Evolutionary conservation across 2,888 invertebrate genomes (phyloP).

Genomic region (Caenorhabditis doughertyi): DNA sequence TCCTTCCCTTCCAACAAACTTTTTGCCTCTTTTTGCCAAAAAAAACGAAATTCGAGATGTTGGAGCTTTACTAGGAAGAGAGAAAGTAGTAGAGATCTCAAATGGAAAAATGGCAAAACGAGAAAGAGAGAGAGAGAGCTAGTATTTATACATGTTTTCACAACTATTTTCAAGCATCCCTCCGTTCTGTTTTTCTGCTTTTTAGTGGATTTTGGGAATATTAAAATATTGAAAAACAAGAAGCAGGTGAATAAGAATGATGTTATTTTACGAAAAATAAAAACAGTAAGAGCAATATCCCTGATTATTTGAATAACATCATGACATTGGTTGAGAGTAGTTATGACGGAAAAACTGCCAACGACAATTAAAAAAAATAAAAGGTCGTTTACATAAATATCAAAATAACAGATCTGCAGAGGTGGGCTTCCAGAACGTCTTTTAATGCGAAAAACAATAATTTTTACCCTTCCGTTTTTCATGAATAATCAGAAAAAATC

Average conservation of each 20-base stretch:
- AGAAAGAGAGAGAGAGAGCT: slow-evolving; percentile 12
- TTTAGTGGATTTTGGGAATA: neutral
- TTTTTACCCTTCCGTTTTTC: slow-evolving; percentile 5
- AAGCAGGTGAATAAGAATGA: slow-evolving; percentile 24
- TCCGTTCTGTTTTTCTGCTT: slow-evolving; percentile 10
- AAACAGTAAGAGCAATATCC: neutral
- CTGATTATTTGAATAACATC: too few relatives aligned
- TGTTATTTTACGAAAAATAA: neutral
- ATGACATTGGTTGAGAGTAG: too few relatives aligned
- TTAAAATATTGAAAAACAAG: neutral
- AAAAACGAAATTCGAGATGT: slow-evolving; percentile 50
- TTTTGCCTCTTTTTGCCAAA: slow-evolving; percentile 14
- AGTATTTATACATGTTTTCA: slow-evolving; percentile 38
- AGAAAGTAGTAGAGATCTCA: slow-evolving; percentile 8
- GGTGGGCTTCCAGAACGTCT: too few relatives aligned
- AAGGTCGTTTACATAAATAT: too few relatives aligned
- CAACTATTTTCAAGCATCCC: slow-evolving; percentile 15
- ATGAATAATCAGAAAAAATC: slow-evolving; percentile 11
- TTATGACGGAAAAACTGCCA: too few relatives aligned
- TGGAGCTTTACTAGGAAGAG: slow-evolving; percentile 13
- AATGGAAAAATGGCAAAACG: neutral
- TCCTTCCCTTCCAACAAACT: slow-evolving; percentile 7
- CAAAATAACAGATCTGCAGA: too few relatives aligned
- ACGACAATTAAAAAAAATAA: too few relatives aligned
- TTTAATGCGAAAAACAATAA: neutral